Base-by-base conservation (phyloP, 92 coral and sea anemone species). In the Parazoanthus darwini region DNA sequence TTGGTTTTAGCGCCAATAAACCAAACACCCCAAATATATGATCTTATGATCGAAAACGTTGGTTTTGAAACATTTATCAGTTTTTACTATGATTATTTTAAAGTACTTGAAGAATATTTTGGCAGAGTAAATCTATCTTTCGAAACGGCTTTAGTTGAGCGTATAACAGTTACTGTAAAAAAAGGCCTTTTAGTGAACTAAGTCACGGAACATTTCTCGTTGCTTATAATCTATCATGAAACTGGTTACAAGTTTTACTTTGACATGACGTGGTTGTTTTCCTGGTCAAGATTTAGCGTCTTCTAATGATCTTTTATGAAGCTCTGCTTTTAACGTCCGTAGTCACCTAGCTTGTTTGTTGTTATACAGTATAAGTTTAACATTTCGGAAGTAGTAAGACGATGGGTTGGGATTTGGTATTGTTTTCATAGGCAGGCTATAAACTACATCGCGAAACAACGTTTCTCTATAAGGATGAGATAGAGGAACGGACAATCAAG, bases 351-450 rank as follows among this genome's bases (percentile, higher is more conserved):
- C 29, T 8, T 56, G 29, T 4, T 33, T 29, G 14, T 51, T 25
- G 51, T 25, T 22, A 20, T 5, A 36, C 14, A 48, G 11, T 23
- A 29, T 8, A 29, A 20, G 56, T 80, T 15, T 54, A 0, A 11
- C 20, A 54, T 13, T 54, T 54, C 3, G 18, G 59, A 54, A 18
- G 59, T 54, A 13, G 18, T 51, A 35, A 80, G 4, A n/a, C 68
- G 72, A 56, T 80, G 85, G 72, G 85, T 51, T 72, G 85, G 25
- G 72, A 54, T 20, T 33, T 56, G n/a, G 25, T 36, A 9, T 35
- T 58, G 25, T 51, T 80, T 35, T 56, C 9, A 51, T 56, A 48
- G 37, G 39, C 63, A 14, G 39, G 23, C 35, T 14, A 39, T 56
- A 20, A 25, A 29, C 18, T 48, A 56, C 7, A 58, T 80, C 38